Base-by-base conservation (phyloP, 2,797 vertebrate species). In the Esox masquinongy region DNA sequence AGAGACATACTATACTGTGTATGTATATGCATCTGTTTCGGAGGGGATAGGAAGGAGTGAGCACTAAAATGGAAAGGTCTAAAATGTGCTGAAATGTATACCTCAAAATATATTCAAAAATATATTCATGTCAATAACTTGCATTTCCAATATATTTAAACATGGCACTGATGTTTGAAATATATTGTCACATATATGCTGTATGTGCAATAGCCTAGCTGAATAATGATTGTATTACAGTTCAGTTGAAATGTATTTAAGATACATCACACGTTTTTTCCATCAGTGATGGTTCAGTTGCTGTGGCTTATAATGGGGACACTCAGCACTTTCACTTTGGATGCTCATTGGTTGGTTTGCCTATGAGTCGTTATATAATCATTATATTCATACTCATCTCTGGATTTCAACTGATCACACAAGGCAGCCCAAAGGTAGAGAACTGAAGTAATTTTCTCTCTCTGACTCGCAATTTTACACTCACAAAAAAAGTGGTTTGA, bases 221-320 rank as follows among this genome's bases (percentile, higher is more conserved):
- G 80, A 83, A 84, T 87, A 78, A 92, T 93, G 92, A 83, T 83
- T 76, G 83, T 68, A 61, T 56, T 88, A 84, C 80, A 87, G 83
- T 85, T 85, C 59, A 59, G 80, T 80, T 83, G 83, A 82, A 88
- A 94, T 94, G 93, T 92, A 89, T 91, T 92, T 80, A 84, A 85
- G 87, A 91, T 88, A 93, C 91, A 91, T 84, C 78, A 83, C 73
- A 81, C 88, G 94, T 94, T 94, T 95, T 95, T 95, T 95, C 93
- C 93, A 93, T 92, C 90, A 79, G 87, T 91, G 93, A 94, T 94
- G 94, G 94, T 95, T 95, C 94, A 95, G 94, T 95, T 95, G 94
- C 93, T 92, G 89, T 78, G 88, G 88, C 89, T 94, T 92, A 85
- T 89, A 88, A 79, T 63, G 80, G 90, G 83, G 88, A 90, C 90